Percentiles rank a stretch among this genome's conserved stretches.
Conservation (phyloP, 2,113 vertebrate genomes). For the Hippocampus mohnikei region DNA sequence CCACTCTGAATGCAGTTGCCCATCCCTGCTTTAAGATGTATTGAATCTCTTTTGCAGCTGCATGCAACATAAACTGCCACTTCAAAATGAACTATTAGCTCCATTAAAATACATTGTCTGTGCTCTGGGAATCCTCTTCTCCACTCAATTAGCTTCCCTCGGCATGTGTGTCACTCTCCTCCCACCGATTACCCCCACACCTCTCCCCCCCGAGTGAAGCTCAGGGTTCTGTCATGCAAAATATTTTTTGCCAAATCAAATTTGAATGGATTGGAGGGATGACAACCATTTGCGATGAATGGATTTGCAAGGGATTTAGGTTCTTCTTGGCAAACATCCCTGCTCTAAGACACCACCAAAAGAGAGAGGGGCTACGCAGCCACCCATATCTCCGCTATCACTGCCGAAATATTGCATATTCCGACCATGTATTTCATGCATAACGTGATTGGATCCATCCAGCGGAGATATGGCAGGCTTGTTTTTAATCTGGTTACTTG, state of each 20-base stretch:
- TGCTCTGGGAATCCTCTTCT: slow-evolving; percentile 38
- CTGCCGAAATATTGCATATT: slow-evolving; percentile 35
- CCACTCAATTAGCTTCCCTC: slow-evolving; percentile 41
- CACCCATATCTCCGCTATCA: slow-evolving; percentile 40
- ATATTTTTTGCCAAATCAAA: slow-evolving; percentile 67
- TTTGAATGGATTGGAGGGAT: slow-evolving; percentile 68
- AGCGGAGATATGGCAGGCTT: slow-evolving; percentile 45
- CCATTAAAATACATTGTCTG: slow-evolving; percentile 37
- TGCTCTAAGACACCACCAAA: slow-evolving; percentile 37
- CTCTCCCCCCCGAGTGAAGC: slow-evolving; percentile 24
- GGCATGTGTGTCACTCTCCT: slow-evolving; percentile 38
- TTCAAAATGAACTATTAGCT: slow-evolving; percentile 34
- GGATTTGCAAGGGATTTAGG: slow-evolving; percentile 65
- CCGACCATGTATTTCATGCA: slow-evolving; percentile 41
- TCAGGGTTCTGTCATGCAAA: slow-evolving; percentile 62
- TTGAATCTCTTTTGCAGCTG: slow-evolving; percentile 14
- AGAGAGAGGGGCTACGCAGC: slow-evolving; percentile 45
- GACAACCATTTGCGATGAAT: slow-evolving; percentile 66
- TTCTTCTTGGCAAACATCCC: slow-evolving; percentile 52
- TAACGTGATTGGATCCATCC: slow-evolving; percentile 55
- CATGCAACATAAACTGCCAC: slow-evolving; percentile 13
- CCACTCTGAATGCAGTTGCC: no score
- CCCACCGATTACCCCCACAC: slow-evolving; percentile 47
- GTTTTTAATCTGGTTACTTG: slow-evolving; percentile 48
- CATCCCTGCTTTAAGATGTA: background rate